Conservation (phyloP, 1,140 invertebrate species). For the Ceratoteleas bidentatus region DNA sequence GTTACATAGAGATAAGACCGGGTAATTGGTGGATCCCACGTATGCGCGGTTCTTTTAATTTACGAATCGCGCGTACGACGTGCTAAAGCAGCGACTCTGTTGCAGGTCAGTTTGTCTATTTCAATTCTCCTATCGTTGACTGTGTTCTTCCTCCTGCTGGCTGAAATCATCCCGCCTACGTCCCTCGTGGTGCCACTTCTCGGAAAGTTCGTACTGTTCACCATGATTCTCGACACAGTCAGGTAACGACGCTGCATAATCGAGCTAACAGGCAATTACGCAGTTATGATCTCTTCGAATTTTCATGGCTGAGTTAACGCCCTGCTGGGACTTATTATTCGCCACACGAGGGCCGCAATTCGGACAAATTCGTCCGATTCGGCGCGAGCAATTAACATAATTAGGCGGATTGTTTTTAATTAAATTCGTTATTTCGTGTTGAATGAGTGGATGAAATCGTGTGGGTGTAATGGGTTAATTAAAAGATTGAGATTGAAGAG, state of each 20-base stretch:
- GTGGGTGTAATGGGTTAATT: too few relatives aligned
- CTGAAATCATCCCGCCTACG: constrained; percentile 99
- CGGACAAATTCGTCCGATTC: too few relatives aligned
- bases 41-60: background rate
- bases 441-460: too few relatives aligned
- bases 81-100: background rate
- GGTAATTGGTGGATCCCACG: background rate
- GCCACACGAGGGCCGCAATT: background rate
- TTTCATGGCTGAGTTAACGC: constrained; percentile 41
- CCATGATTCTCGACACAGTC: constrained; percentile 98
- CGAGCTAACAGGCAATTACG: constrained; percentile 50
- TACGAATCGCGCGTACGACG: background rate
- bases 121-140: constrained; percentile 99
- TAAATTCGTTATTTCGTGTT: too few relatives aligned
- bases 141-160: constrained; percentile 99
- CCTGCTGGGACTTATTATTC: constrained; percentile 28
- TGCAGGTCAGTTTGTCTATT: constrained; percentile 96
- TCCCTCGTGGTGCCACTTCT: constrained; percentile 98
- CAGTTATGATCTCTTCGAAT: constrained; percentile 52
- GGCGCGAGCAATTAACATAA: too few relatives aligned
- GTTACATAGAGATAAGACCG: background rate
- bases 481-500: too few relatives aligned
- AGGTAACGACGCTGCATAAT: constrained; percentile 82
- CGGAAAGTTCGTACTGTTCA: constrained; percentile 99
- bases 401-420: too few relatives aligned